Evolutionary conservation across 35 echinoderm and acorn worm genomes (phyloP), one percentile per base, ranked within the genome.

Genomic region (Patiria miniata): DNA sequence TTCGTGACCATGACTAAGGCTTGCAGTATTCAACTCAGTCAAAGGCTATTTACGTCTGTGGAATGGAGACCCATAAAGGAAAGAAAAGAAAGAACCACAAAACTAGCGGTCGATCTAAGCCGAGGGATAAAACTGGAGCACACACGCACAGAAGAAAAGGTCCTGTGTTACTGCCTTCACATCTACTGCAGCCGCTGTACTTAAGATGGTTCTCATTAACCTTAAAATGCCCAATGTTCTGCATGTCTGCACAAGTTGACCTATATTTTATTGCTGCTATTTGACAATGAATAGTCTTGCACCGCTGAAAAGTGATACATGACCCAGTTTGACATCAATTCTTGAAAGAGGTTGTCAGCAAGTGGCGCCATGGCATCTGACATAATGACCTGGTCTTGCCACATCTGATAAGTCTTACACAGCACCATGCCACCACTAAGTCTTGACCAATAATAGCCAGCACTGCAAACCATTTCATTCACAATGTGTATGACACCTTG

Each of bases 1-100:
- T 73, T 73, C 65, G 65, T 73, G 65, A 73, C 65, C 65, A 73
- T 34, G 65, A 73, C 65, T 73, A 73, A 73, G 26, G 65, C 65
- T 26, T 16, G 26, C 26, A 73, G 42, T 7, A 73, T 73, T 73
- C 65, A 73, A 73, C 26, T 73, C 26, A 32, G 65, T 32, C 26
- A 73, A 73, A 73, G 65, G 65, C 8, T 47, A 47, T 47, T 47
- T 47, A 12, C 12, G 42, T 47, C 42, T 47, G 42, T 12, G 12
- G 12, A 47, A 47, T 12, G 42, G 42, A 47, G 42, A 47, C 42
- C 42, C 42, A 47, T 47, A 47, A 47, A 47, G 12, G 42, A 47
- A 12, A 30, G 61, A 23, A 36, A 73, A 23, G 65, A 73, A 30
- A 30, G 65, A 23, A 30, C 65, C 21, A 4, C 42, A 73, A 73